Base-by-base conservation (phyloP, 2,888 invertebrate genomes). In the Amphipoea oculea region DNA sequence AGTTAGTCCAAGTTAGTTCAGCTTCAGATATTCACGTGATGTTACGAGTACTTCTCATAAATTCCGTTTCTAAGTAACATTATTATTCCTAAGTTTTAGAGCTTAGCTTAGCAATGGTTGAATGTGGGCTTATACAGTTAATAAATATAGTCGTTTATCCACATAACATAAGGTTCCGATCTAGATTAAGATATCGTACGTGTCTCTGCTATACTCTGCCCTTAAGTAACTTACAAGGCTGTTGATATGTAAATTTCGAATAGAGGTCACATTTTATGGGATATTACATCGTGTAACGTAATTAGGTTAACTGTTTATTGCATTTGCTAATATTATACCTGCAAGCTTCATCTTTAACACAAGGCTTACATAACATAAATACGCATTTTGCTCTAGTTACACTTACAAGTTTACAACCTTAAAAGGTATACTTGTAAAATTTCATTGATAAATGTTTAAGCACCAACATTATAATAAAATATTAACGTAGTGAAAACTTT, bases 251-350 rank as follows among this genome's bases (percentile, higher is more conserved):
- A 71, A 87, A 89, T 88, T 70, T 62, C 11, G 48, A n/a, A 71
- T 71, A 17, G 62, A 83, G 87, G 81, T 70, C 76, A 76, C 67
- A 77, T 74, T 83, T 82, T 86, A 88, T 85, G 54, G 70, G 57
- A 81, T 73, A 71, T 79, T 45, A 83, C 71, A 73, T 73, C 73
- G 74, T 74, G 78, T 75, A 81, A 66, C 54, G 71, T 72, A 88
- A 88, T 86, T 75, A 80, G 89, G 89, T 89, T 88, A 89, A 88
- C 78, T 80, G 86, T 89, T 85, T 84, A 84, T 79, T 81, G n/a
- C n/a, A n/a, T n/a, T n/a, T n/a, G 69, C 82, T 76, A 80, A 81
- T 85, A 79, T 75, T 67, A 60, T 66, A 65, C 69, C 45, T 70
- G 66, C 69, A 66, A 73, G 66, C 29, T 77, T 73, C 79, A 83